Percentiles rank a stretch among this genome's conserved stretches.
phyloP scores from a whole-genome alignment of 2,888 invertebrate species.

The Therioaphis trifolii region DNA sequence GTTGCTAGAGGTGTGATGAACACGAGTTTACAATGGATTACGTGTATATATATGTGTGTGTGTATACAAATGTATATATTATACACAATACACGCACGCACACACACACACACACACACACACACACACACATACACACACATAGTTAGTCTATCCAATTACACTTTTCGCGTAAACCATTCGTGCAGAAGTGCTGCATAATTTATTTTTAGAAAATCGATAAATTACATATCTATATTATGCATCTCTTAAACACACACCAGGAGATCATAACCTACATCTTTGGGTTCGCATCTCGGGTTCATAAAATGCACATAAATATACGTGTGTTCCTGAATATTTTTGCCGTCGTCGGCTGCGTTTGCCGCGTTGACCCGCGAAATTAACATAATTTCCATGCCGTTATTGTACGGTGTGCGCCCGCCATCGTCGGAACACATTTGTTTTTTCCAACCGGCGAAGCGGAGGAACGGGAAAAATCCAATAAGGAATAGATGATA shows the following conservation, averaged over 20 bases:
- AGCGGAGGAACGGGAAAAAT: background rate
- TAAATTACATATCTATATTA: conserved; percentile 50
- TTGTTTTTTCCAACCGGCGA: background rate
- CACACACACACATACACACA: background rate
- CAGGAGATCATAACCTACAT: conserved; percentile 42
- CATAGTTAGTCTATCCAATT: conserved; percentile 44
- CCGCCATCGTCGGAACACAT: no score
- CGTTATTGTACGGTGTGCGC: no score
- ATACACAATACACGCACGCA: no score
- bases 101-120: background rate
- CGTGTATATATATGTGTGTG: no score
- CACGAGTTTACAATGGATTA: conserved; percentile 29
- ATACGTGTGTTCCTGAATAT: background rate
- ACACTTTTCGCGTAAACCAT: conserved; percentile 35
- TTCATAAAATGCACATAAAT: background rate
- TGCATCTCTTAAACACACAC: conserved; percentile 36
- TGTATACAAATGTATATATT: no score
- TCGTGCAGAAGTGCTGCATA: conserved; percentile 40
- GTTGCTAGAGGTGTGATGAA: background rate
- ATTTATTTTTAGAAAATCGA: conserved; percentile 44
- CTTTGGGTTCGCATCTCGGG: background rate
- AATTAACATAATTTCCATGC: background rate
- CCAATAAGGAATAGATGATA: background rate
- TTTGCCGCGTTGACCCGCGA: background rate
- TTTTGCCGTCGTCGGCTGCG: background rate